Percentiles rank a stretch among this genome's conserved stretches.
These are phyloP conservation scores for Neuroterus valhalla DNA, from an alignment of 1,140 invertebrate species.

Conservation along the genomic window DNA sequence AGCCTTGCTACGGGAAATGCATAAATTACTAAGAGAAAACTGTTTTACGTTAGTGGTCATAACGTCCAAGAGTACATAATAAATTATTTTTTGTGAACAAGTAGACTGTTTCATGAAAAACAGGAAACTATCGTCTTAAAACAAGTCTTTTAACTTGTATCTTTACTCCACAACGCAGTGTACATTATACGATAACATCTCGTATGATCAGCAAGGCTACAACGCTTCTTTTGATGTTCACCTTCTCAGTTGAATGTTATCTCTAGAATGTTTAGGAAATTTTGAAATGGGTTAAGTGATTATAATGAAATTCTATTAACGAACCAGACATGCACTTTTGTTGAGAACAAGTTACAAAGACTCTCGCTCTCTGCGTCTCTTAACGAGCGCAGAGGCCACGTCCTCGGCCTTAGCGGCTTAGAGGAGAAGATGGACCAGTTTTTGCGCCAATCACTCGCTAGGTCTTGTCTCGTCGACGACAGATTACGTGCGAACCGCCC, in stretches of 20 bases:
- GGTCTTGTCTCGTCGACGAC: slow-evolving; percentile 41
- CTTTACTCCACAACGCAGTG: neutral
- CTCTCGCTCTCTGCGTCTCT: slow-evolving; percentile 30
- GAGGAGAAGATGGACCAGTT: slow-evolving; percentile 48
- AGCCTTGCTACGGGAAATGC: slow-evolving; percentile 1
- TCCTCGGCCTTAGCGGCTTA: slow-evolving; percentile 51
- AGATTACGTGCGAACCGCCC: slow-evolving; percentile 45
- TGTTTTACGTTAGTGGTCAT: slow-evolving; percentile 15
- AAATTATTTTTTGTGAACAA: slow-evolving; percentile 16
- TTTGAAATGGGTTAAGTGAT: neutral
- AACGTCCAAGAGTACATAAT: slow-evolving; percentile 20
- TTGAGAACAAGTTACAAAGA: neutral
- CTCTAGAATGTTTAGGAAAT: no score
- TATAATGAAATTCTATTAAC: neutral
- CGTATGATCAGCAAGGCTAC: no score
- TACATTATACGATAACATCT: no score
- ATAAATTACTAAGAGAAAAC: slow-evolving; percentile 14
- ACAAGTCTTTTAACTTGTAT: neutral
- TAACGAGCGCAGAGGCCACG: slow-evolving; percentile 54
- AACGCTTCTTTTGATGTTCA: no score
- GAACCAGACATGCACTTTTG: neutral
- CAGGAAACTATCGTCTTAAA: neutral
- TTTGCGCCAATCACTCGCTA: slow-evolving; percentile 52
- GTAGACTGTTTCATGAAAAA: slow-evolving; percentile 19
- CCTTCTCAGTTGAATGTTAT: no score